A percentile compares a stretch with the other conserved stretches of the same genome.
Evolutionary conservation across 2,888 invertebrate genomes (phyloP).

Genomic region (Terebella lapidaria): DNA sequence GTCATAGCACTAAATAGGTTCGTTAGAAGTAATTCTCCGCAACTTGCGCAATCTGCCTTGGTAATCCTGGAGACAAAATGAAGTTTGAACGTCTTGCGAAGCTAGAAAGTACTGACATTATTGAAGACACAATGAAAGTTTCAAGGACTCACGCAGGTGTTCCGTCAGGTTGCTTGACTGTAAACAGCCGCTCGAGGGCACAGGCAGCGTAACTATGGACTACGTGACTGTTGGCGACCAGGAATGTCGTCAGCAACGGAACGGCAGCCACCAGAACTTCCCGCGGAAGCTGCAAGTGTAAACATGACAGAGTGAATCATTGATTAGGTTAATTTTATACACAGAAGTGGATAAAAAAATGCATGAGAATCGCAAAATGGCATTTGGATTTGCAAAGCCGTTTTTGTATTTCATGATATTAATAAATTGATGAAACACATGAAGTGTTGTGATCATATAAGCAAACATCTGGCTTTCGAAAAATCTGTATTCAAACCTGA

Average conservation of each 20-base stretch:
- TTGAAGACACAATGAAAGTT: too few species aligned
- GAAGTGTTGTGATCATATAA: too few species aligned
- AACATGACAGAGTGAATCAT: not conserved
- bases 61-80: not conserved
- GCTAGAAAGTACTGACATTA: too few species aligned
- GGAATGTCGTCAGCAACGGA: slow-evolving; percentile 73
- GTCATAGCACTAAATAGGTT: slow-evolving; percentile 74
- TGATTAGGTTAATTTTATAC: not conserved
- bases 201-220: slow-evolving; percentile 94
- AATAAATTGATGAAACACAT: too few species aligned
- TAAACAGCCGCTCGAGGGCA: slow-evolving; percentile 77
- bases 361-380: not conserved
- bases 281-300: slow-evolving; percentile 61
- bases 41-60: slow-evolving; percentile 6
- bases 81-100: too few species aligned
- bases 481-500: too few species aligned
- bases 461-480: too few species aligned
- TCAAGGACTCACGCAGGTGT: slow-evolving; percentile 34
- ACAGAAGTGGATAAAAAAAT: too few species aligned
- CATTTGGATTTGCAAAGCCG: too few species aligned
- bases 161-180: slow-evolving; percentile 60
- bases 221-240: slow-evolving; percentile 74
- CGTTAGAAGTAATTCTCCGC: slow-evolving; percentile 62
- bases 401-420: too few species aligned
- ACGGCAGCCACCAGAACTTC: slow-evolving; percentile 71